Conservation (phyloP, 2,113 vertebrate genomes). For the Porphyrio hochstetteri region DNA sequence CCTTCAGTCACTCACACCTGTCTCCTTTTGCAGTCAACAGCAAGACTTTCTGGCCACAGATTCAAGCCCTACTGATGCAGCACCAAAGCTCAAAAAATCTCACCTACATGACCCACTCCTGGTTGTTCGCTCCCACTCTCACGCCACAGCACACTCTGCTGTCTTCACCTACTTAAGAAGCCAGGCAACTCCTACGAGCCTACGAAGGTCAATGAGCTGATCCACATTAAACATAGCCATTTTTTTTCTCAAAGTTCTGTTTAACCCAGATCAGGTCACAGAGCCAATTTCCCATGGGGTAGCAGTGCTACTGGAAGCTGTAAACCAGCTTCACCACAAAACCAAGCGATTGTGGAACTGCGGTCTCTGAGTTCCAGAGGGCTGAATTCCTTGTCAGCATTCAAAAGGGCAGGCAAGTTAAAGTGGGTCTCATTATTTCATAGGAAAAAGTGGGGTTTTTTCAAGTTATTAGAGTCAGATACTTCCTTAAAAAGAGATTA, state of each 20-base stretch:
- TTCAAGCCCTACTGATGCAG: neutral
- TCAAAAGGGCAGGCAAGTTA: neutral
- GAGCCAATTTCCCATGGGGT: neutral
- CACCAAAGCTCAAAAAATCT: neutral
- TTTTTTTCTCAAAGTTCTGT: neutral
- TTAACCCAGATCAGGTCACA: constrained; percentile 9
- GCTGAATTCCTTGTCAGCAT: neutral
- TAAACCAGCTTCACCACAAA: neutral
- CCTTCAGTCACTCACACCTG: neutral
- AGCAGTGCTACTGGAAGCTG: neutral
- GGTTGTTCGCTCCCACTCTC: neutral
- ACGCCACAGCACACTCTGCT: neutral
- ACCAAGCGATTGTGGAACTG: neutral
- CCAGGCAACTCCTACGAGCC: neutral
- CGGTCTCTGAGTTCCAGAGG: neutral
- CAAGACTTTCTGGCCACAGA: neutral
- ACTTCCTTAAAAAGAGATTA: neutral
- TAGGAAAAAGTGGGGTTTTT: neutral
- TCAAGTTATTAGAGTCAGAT: neutral
- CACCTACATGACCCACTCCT: neutral
- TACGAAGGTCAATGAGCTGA: neutral
- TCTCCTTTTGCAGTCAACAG: neutral
- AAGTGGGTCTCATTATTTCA: neutral
- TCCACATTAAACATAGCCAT: constrained; percentile 6
- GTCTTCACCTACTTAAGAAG: neutral